Evolutionary conservation across 2,888 invertebrate genomes (phyloP).

Genomic region (Argynnis bischoffii): DNA sequence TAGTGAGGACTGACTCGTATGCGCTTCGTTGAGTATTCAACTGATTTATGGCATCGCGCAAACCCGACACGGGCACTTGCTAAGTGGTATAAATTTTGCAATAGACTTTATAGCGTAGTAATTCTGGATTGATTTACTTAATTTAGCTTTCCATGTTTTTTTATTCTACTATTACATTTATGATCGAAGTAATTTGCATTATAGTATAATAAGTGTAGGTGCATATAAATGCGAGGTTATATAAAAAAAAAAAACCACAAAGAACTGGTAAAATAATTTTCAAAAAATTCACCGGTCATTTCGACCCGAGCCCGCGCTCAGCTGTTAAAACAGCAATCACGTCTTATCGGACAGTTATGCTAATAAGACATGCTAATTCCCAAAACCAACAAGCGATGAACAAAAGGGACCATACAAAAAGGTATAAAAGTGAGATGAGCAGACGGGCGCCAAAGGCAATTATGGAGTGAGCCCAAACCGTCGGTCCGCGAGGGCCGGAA

Average conservation of each 20-base stretch:
- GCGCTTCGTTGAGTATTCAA: slow-evolving; percentile 49
- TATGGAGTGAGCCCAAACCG: slow-evolving; percentile 58
- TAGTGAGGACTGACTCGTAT: slow-evolving; percentile 49
- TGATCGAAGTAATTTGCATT: not conserved
- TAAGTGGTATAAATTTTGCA: slow-evolving; percentile 34
- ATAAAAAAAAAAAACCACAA: not conserved
- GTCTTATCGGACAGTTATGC: slow-evolving; percentile 77
- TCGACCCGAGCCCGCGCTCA: slow-evolving; percentile 35
- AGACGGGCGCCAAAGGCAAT: slow-evolving; percentile 80
- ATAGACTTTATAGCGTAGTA: slow-evolving; percentile 36
- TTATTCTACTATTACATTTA: not conserved
- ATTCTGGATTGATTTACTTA: slow-evolving; percentile 34
- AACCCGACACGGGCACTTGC: slow-evolving; percentile 41
- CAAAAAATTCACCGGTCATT: not conserved
- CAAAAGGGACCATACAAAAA: slow-evolving; percentile 68
- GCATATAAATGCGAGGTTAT: not conserved
- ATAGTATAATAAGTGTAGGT: not conserved
- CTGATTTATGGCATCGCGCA: slow-evolving; percentile 62
- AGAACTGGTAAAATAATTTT: slow-evolving; percentile 6
- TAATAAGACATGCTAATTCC: slow-evolving; percentile 82
- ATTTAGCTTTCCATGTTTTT: not conserved
- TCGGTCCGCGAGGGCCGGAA: slow-evolving; percentile 46
- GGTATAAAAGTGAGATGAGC: slow-evolving; percentile 61
- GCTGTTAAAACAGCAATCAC: slow-evolving; percentile 75
- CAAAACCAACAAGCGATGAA: slow-evolving; percentile 78